phyloP scores from a whole-genome alignment of 1,140 invertebrate genomes.

The Cydia splendana region DNA sequence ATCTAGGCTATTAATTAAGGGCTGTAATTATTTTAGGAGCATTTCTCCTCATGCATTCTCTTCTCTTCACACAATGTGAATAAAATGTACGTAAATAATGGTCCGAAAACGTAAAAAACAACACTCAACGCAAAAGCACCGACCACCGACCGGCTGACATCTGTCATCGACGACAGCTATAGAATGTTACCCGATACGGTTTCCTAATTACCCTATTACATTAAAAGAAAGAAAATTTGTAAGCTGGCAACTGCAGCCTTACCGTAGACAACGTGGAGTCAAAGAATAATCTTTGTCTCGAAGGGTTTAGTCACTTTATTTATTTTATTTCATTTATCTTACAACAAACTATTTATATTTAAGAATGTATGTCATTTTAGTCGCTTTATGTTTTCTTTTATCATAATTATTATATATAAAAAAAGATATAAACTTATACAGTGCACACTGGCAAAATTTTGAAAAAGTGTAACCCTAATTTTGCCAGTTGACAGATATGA shows the following conservation, averaged over 20 bases:
- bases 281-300: not conserved
- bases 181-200: not conserved
- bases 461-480: not conserved
- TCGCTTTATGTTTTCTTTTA: not conserved
- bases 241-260: not conserved
- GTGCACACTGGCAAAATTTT: not conserved
- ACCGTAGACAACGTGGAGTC: not conserved
- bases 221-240: not conserved
- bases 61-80: not conserved
- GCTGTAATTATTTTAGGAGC: not conserved
- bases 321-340: not conserved
- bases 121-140: not conserved
- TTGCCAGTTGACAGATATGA: constrained; percentile 40
- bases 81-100: not conserved
- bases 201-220: too few relatives aligned
- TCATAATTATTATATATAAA: not conserved
- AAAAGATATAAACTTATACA: not conserved
- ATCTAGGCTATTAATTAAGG: not conserved
- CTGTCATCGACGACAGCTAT: not conserved
- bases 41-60: not conserved
- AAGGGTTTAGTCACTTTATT: not conserved
- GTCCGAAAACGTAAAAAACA: constrained; percentile 9
- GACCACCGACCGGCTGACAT: not conserved
- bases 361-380: not conserved
- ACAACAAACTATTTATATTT: not conserved